Evolutionary conservation across 64 coral and sea anemone species (phyloP), one percentile per base, ranked within the genome.

Genomic region (Actinia equina): DNA sequence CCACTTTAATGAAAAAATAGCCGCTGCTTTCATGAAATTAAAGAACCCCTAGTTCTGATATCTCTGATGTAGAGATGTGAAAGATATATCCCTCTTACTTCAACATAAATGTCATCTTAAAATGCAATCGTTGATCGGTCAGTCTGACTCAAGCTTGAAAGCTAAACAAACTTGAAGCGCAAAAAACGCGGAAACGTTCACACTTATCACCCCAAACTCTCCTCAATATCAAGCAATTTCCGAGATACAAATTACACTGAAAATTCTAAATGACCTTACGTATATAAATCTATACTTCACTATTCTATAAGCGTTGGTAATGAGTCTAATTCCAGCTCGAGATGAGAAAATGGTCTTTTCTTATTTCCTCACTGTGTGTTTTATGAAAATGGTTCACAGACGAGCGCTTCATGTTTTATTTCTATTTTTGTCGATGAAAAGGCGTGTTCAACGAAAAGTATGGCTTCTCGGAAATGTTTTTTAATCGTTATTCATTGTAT

Each of bases 181-280:
- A 18, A 9, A 74, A 37, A 30, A 23, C 69, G 26, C 69, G 69
- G 69, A 74, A 74, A 74, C 69, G 26, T 74, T 25, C 13, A 16
- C 26, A 74, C 26, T 74, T 74, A 74, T 74, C 69, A 74, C 23
- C 69, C 20, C 22, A 30, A 74, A 74, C 69, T 74, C 69, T 74
- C 69, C 13, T 74, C 69, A 74, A 74, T 74, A 74, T 74, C 69
- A 74, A 74, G 26, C 69, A 74, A 74, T 74, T 74, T 74, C 69
- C 69, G 69, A 74, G 69, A 30, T 30, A 25, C 69, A 74, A 74
- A 74, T 74, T 27, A 74, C 69, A 27, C 10, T 74, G 69, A 25
- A 74, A 30, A 74, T 74, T 41, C 26, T 27, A 65, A 65, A 23
- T 65, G 62, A 65, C 17, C 62, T 65, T 65, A 74, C 14, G 69